phyloP scores from a whole-genome alignment of 2,888 invertebrate genomes.

The Nycteola revayana region DNA sequence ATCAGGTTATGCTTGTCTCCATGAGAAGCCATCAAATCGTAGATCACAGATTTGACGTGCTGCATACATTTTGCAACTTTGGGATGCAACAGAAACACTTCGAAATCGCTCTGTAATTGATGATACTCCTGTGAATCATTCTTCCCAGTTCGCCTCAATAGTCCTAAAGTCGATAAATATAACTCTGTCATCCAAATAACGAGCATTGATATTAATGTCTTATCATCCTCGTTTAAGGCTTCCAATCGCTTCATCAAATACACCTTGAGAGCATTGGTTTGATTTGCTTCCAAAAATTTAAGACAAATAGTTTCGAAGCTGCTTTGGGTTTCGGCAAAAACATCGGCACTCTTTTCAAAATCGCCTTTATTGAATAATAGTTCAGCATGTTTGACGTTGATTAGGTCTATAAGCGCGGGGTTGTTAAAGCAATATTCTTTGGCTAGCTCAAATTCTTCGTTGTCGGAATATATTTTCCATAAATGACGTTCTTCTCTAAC shows the following conservation, averaged over 20 bases:
- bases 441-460: conserved; percentile 92
- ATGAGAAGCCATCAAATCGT: conserved; percentile 95
- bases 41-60: conserved; percentile 91
- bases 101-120: conserved; percentile 88
- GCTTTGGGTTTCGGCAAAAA: conserved; percentile 94
- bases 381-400: conserved; percentile 94
- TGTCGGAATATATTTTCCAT: conserved; percentile 94
- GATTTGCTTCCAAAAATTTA: conserved; percentile 91
- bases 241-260: conserved; percentile 93
- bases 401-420: conserved; percentile 90
- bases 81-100: conserved; percentile 86
- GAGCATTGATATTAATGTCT: conserved; percentile 95
- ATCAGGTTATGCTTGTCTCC: conserved; percentile 96
- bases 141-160: conserved; percentile 78
- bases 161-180: conserved; percentile 93
- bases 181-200: conserved; percentile 97
- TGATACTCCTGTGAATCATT: conserved; percentile 75
- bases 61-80: conserved; percentile 90
- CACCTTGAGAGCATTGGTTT: conserved; percentile 93
- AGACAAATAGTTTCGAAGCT: conserved; percentile 97
- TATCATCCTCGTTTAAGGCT: conserved; percentile 85
- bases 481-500: conserved; percentile 91
- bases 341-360: conserved; percentile 91
- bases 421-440: conserved; percentile 92
- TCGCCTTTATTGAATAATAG: conserved; percentile 89